Conservation (phyloP, 2,797 vertebrate species). For the Microctenopoma lineatum region DNA sequence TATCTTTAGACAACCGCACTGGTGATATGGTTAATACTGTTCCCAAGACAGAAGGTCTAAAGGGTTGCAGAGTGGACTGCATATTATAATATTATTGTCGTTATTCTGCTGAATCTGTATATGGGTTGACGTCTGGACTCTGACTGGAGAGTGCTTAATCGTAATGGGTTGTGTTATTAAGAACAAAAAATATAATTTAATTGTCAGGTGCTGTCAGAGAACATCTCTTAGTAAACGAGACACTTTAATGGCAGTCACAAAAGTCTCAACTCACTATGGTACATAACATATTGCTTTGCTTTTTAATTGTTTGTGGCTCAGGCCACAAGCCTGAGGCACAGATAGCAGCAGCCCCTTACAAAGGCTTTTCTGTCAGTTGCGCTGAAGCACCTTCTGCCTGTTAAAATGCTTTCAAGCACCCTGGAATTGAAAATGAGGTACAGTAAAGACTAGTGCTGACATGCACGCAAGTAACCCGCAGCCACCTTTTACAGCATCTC, state of each 20-base stretch:
- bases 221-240: background rate
- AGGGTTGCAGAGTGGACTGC: too few species aligned
- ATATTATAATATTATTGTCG: too few species aligned
- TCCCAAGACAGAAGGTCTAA: too few species aligned
- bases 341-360: conserved; percentile 43
- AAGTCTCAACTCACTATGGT: conserved; percentile 3
- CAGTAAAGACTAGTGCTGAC: conserved; percentile 36
- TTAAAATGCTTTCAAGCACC: conserved; percentile 55
- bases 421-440: conserved; percentile 47
- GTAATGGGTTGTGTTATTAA: background rate
- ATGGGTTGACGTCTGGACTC: too few species aligned
- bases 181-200: too few species aligned
- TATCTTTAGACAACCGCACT: too few species aligned
- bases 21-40: too few species aligned
- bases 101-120: too few species aligned
- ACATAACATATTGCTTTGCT: conserved; percentile 21
- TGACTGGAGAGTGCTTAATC: background rate
- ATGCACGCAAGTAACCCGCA: conserved; percentile 45
- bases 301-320: conserved; percentile 31
- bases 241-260: conserved; percentile 9
- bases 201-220: background rate
- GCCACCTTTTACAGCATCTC: conserved; percentile 39
- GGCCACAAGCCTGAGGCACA: conserved; percentile 23
- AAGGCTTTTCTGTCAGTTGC: conserved; percentile 19
- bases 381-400: conserved; percentile 36